These are phyloP conservation scores for Cylloceria caligata DNA, from an alignment of 2,888 invertebrate genomes.

Conservation along the genomic window DNA sequence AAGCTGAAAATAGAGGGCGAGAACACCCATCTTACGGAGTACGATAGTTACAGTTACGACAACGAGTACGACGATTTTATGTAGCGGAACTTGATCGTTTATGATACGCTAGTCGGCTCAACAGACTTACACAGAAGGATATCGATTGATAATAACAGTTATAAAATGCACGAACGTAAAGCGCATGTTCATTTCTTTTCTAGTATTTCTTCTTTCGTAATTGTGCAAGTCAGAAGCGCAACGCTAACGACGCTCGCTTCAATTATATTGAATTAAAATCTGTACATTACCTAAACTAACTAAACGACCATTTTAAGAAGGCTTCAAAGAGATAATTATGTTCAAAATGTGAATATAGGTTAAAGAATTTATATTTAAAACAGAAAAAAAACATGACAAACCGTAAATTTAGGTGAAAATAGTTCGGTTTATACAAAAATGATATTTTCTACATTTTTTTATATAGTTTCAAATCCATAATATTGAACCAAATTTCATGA, in stretches of 20 bases:
- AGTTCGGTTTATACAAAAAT: background rate
- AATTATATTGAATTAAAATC: slow-evolving; percentile 26
- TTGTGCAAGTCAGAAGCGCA: slow-evolving; percentile 6
- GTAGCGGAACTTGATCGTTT: slow-evolving; percentile 86
- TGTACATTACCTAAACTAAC: background rate
- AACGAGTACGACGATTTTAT: slow-evolving; percentile 92
- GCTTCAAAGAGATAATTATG: background rate
- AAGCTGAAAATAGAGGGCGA: slow-evolving; percentile 92
- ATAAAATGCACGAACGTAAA: slow-evolving; percentile 37
- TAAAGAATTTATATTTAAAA: background rate
- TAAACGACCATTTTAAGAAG: slow-evolving; percentile 2
- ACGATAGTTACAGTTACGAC: slow-evolving; percentile 88
- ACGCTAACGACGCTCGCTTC: slow-evolving; percentile 17
- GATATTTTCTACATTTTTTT: background rate
- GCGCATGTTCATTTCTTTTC: slow-evolving; percentile 30
- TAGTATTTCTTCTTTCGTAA: background rate
- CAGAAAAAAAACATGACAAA: background rate
- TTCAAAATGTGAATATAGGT: background rate
- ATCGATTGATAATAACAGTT: slow-evolving; percentile 43
- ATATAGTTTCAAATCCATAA: background rate
- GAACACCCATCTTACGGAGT: slow-evolving; percentile 88
- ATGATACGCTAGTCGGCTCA: slow-evolving; percentile 67
- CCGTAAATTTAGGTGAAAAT: background rate
- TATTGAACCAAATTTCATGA: background rate
- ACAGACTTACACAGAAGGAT: slow-evolving; percentile 59